Evolutionary conservation across 1,140 invertebrate species (phyloP).

Genomic region (Lamellibrachia luymesi): DNA sequence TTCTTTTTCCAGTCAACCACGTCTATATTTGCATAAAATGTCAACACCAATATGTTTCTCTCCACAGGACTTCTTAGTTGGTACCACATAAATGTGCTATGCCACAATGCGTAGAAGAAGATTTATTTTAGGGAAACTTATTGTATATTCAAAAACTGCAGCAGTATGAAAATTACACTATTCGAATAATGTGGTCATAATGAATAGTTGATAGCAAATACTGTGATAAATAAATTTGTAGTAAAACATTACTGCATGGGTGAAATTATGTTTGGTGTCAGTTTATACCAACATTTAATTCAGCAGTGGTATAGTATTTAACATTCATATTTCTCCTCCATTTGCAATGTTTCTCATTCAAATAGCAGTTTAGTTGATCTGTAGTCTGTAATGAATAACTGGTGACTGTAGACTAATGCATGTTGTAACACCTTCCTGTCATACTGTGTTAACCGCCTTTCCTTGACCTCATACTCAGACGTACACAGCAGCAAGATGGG

Average conservation of each 20-base stretch:
- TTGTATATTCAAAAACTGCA: background rate
- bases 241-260: background rate
- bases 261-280: too few relatives aligned
- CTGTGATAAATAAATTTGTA: background rate
- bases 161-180: background rate
- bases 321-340: too few relatives aligned
- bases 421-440: background rate
- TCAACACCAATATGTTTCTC: background rate
- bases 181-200: background rate
- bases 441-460: background rate
- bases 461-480: background rate
- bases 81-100: background rate
- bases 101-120: background rate
- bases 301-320: too few relatives aligned
- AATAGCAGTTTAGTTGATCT: too few relatives aligned
- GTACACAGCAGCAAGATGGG: background rate
- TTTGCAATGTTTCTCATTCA: too few relatives aligned
- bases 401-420: background rate
- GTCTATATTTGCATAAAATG: too few relatives aligned
- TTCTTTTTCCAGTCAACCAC: background rate
- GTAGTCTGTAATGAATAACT: too few relatives aligned
- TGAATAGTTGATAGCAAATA: background rate
- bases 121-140: background rate
- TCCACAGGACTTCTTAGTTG: background rate
- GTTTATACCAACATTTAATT: too few relatives aligned